Base-by-base conservation (phyloP, 2,797 vertebrate species). In the Salarias fasciatus region DNA sequence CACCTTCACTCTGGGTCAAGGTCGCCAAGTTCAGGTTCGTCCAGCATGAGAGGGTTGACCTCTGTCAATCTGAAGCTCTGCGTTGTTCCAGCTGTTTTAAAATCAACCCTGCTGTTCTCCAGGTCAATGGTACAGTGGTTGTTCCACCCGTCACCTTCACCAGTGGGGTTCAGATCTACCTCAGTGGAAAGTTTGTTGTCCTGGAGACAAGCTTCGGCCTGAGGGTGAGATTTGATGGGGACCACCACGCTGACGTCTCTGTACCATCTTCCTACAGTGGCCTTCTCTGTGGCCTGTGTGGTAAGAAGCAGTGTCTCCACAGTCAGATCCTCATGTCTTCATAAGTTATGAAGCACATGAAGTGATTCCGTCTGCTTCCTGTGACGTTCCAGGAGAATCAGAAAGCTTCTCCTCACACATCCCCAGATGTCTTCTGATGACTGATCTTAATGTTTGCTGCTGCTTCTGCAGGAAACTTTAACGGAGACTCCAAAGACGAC, bases 201-300 rank as follows among this genome's bases (percentile, higher is more conserved):
- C 64, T 97, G 72, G 91, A 95, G 75, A 94, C 95, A 0, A 74
- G 92, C 35, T 97, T 96, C 12, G 93, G 93, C 9, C 77, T 96
- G 47, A 89, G 88, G 61, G 94, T 96, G 43, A 92, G 94, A 59
- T 96, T 94, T 12, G 93, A 97, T 72, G 95, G 96, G 11, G 94
- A 94, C 85, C 95, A 97, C 53, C 94, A 95, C 0, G 93, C 90
- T 44, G 95, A 96, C 37, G 93, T 96, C 29, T 92, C 91, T 0
- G 51, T 96, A 56, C 93, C 94, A 0, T 83, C 83, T 12, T 70
- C 82, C 41, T 96, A 94, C 86, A 83, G 31, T 3, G 92, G 81
- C n/a, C 87, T 89, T 31, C 91, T 97, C 50, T 97, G 95, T 56
- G 96, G 95, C 66, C 84, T 97, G 66, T 96, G 95, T 79, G 96